Base-by-base conservation (phyloP, 2,888 invertebrate species). In the Carcina quercana region DNA sequence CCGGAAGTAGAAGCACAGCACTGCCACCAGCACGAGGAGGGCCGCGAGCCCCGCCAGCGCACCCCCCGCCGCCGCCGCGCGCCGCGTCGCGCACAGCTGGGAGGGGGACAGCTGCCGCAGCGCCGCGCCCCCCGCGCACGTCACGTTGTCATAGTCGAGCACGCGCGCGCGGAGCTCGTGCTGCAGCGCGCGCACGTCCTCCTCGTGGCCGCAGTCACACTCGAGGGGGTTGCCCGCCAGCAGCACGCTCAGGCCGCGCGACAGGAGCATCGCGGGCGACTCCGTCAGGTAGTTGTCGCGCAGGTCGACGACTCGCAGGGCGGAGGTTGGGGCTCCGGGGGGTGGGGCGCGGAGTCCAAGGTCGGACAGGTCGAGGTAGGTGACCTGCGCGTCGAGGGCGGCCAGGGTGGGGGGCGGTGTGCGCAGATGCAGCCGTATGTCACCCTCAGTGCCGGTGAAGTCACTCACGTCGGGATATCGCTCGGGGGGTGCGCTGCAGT, bases 21-120 rank as follows among this genome's bases (percentile, higher is more conserved):
- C 33, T 0, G 32, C 38, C 0, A 37, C 5, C 0, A 43, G 24
- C 0, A 43, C 27, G 0, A 46, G 13, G 0, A 26, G 2, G 0
- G 49, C 24, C 1, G 55, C 38, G 0, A 33, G 29, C 1, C 6
- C 24, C 17, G 3, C 5, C 24, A 12, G n/a, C 6, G 6, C 24
- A n/a, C 35, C 27, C 11, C 43, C 39, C 1, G 35, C 41, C 24
- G 24, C n/a, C 11, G 30, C 69, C 68, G 1, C 62, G 34, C 0
- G 33, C 20, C 1, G 24, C 20, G 0, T 41, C 35, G 3, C 49
- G 50, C 0, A 52, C 26, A 1, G 15, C 2, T 0, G 14, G 5
- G 0, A 52, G 3, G 0, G 26, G 25, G 2, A 17, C 17, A 17
- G 17, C 17, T 17, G 17, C 17, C 17, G 7, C 31, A n/a, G n/a